These are phyloP conservation scores for Mallotus villosus DNA, from an alignment of 2,797 vertebrate genomes.

Conservation along the genomic window DNA sequence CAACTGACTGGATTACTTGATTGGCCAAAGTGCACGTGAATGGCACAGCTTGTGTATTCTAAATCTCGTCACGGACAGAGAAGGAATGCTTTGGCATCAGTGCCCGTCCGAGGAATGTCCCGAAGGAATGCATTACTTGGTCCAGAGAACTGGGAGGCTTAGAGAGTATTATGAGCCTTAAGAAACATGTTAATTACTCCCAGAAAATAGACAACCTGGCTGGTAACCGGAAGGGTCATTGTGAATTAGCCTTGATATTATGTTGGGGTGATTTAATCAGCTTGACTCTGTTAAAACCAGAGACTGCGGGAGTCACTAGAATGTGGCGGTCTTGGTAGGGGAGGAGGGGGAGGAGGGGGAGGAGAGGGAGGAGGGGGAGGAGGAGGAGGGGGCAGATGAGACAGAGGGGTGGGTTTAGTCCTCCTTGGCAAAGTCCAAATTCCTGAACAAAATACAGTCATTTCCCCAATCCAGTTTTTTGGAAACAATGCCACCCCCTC, in stretches of 20 bases:
- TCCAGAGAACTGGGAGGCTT: slow-evolving; percentile 28
- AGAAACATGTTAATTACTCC: slow-evolving; percentile 52
- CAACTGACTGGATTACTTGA: slow-evolving; percentile 64
- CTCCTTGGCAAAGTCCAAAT: slow-evolving; percentile 70
- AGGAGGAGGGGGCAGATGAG: background rate
- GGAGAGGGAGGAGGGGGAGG: slow-evolving; percentile 1
- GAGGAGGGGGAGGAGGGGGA: background rate
- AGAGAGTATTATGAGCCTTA: slow-evolving; percentile 59
- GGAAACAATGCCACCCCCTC: slow-evolving; percentile 67
- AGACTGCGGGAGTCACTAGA: slow-evolving; percentile 53
- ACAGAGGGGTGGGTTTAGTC: slow-evolving; percentile 45
- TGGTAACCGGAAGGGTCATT: slow-evolving; percentile 58
- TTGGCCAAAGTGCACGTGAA: slow-evolving; percentile 69
- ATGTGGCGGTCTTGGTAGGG: slow-evolving; percentile 58
- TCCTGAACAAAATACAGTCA: slow-evolving; percentile 69
- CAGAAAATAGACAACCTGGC: slow-evolving; percentile 42
- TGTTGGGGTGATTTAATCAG: slow-evolving; percentile 69
- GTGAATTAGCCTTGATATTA: slow-evolving; percentile 67
- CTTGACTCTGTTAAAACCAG: slow-evolving; percentile 66
- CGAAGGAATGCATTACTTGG: slow-evolving; percentile 55
- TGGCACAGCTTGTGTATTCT: slow-evolving; percentile 63
- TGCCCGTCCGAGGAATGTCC: slow-evolving; percentile 56
- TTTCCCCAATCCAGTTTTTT: slow-evolving; percentile 70
- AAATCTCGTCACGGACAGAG: slow-evolving; percentile 58
- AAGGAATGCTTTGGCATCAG: slow-evolving; percentile 52